Evolutionary conservation across 2,797 vertebrate genomes (phyloP), one percentile per base, ranked within the genome.

Genomic region (Hafferia zeledoni): DNA sequence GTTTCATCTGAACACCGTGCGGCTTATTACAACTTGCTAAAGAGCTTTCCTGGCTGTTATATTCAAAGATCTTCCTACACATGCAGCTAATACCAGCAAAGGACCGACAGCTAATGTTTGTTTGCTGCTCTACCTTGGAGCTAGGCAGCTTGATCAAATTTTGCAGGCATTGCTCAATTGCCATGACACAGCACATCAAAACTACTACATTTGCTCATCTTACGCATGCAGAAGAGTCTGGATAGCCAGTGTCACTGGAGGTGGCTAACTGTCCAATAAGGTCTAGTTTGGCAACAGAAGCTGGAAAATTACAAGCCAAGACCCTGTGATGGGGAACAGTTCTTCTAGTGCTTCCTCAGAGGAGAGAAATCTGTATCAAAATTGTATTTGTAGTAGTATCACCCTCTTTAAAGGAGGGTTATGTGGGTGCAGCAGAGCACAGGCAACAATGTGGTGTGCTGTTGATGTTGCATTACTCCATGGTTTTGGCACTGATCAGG

Each of bases 11-110:
- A 93, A 76, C 60, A 67, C 81, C 0, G 1, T 37, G 61, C 50
- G 74, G 80, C 80, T 82, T 74, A 95, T 93, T 91, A 53, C 81
- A 87, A 30, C 82, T 92, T 89, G 71, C 79, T 91, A 53, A 87
- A 80, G 76, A 93, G 68, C 71, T 87, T 67, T 95, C 24, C 77
- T 88, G 57, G 57, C 60, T 89, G 37, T 75, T 89, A 27, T 5
- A 8, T 59, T 74, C 68, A 50, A 71, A 92, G 56, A 82, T 77
- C 56, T 92, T 79, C 60, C 59, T 83, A 22, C 46, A 85, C 81
- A 95, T 47, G 68, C 49, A 61, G 64, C 41, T 63, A 47, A 37
- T 47, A 55, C 15, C 59, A 82, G 56, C 2, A 1, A 80, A 77
- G 60, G 61, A 39, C 30, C 3, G 3, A 67, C 0, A 0, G 53